A percentile compares a stretch with the other conserved stretches of the same genome.
These are phyloP conservation scores for Entelurus aequoreus DNA, from an alignment of 2,113 vertebrate species.

Conservation along the genomic window DNA sequence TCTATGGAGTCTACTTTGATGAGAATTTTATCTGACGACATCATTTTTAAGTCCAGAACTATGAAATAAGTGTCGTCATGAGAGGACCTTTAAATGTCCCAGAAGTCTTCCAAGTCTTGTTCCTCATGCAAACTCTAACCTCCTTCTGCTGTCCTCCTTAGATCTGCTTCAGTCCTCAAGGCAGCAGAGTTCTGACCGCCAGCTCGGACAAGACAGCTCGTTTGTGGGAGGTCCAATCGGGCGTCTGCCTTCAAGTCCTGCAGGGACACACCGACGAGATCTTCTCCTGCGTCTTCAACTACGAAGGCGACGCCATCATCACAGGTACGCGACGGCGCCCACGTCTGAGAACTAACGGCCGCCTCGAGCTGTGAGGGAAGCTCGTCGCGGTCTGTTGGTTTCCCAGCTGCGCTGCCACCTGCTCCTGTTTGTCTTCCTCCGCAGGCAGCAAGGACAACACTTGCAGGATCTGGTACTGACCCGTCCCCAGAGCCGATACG, in stretches of 20 bases:
- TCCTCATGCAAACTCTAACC: slow-evolving; percentile 2
- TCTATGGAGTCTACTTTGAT: too few species aligned
- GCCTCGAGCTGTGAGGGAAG: slow-evolving; percentile 9
- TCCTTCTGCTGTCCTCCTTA: slow-evolving; percentile 51
- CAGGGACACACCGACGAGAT: slow-evolving; percentile 88
- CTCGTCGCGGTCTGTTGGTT: slow-evolving; percentile 29
- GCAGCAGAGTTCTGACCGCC: slow-evolving; percentile 82
- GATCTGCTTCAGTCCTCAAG: slow-evolving; percentile 93
- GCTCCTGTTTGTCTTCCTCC: slow-evolving; percentile 38
- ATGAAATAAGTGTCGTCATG: too few species aligned
- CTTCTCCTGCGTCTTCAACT: slow-evolving; percentile 94
- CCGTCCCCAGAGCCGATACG: slow-evolving; percentile 1
- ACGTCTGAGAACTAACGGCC: slow-evolving; percentile 10
- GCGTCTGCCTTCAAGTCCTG: slow-evolving; percentile 83
- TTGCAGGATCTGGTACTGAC: slow-evolving; percentile 89
- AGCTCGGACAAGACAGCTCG: slow-evolving; percentile 88
- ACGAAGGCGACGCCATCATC: slow-evolving; percentile 84
- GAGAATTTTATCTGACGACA: too few species aligned
- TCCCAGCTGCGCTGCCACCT: slow-evolving; percentile 30
- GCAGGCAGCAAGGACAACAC: slow-evolving; percentile 95
- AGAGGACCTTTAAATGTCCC: too few species aligned
- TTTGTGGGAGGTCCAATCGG: slow-evolving; percentile 88
- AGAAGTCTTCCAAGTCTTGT: slow-evolving; percentile 11
- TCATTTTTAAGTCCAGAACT: too few species aligned
- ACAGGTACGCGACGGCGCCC: slow-evolving; percentile 43